Conservation (phyloP, 2,797 vertebrate species). For the Xenentodon cancila region DNA sequence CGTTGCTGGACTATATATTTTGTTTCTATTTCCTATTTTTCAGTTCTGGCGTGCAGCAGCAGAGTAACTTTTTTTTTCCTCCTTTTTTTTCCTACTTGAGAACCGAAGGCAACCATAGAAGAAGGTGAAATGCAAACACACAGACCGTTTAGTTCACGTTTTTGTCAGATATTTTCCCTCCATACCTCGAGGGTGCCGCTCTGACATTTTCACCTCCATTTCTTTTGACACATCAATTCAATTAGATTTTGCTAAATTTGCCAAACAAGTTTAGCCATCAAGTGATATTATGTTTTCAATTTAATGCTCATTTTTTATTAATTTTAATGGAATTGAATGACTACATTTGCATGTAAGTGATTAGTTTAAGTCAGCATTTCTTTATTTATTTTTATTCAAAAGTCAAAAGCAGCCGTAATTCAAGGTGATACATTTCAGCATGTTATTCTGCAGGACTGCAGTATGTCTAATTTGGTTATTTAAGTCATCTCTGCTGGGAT, state of each 20-base stretch:
- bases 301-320: not conserved
- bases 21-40: too few relatives aligned
- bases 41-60: too few relatives aligned
- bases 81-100: too few relatives aligned
- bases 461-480: conserved; percentile 63
- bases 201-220: not conserved
- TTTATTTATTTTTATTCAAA: not conserved
- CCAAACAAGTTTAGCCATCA: not conserved
- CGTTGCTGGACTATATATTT: too few relatives aligned
- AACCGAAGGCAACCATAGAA: too few relatives aligned
- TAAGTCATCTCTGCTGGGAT: conserved; percentile 65
- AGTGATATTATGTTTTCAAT: not conserved
- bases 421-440: conserved; percentile 23
- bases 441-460: conserved; percentile 36
- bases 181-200: too few relatives aligned
- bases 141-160: too few relatives aligned
- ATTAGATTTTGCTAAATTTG: not conserved
- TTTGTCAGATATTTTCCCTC: too few relatives aligned
- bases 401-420: conserved; percentile 4
- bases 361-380: not conserved
- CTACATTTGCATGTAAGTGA: not conserved
- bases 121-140: too few relatives aligned
- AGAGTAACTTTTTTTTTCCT: too few relatives aligned
- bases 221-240: not conserved
- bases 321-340: not conserved